phyloP scores from a whole-genome alignment of 64 coral and sea anemone species.

The Trachythela sp. region DNA sequence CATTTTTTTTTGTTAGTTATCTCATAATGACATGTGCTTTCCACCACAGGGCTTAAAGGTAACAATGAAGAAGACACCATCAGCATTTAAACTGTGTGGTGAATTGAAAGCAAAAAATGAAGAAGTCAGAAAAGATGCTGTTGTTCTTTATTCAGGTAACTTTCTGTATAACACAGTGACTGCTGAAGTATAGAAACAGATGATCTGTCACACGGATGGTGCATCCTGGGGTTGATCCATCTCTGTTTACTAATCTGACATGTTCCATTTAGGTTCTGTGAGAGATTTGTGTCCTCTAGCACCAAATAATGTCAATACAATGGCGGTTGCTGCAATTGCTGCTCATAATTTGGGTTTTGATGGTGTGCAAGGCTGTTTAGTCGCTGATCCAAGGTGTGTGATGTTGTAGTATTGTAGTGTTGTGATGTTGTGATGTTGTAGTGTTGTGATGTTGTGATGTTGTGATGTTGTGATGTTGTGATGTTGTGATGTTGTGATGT shows the following conservation, averaged over 20 bases:
- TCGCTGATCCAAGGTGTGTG: constrained; percentile 74
- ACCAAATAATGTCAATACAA: constrained; percentile 88
- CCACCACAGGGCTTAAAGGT: constrained; percentile 61
- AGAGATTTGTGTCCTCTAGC: constrained; percentile 71
- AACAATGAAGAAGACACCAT: constrained; percentile 87
- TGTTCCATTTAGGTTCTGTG: constrained; percentile 44
- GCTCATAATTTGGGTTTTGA: constrained; percentile 88
- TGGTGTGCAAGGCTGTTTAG: constrained; percentile 67
- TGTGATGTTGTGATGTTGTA: too few species aligned
- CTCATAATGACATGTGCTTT: not conserved
- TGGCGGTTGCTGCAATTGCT: constrained; percentile 77
- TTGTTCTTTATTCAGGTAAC: constrained; percentile 45
- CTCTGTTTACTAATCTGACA: too few species aligned
- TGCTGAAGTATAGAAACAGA: not conserved
- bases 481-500: too few species aligned
- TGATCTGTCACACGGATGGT: constrained; percentile 22
- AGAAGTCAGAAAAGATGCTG: constrained; percentile 31
- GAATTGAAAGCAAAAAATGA: constrained; percentile 68
- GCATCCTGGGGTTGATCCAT: not conserved
- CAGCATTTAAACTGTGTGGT: constrained; percentile 64
- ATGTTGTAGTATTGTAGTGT: not conserved
- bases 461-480: too few species aligned
- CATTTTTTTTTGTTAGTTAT: not conserved
- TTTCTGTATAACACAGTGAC: not conserved
- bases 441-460: too few species aligned